phyloP scores from a whole-genome alignment of 1,140 invertebrate genomes.

The Pachyrhynchus sulphureomaculatus region DNA sequence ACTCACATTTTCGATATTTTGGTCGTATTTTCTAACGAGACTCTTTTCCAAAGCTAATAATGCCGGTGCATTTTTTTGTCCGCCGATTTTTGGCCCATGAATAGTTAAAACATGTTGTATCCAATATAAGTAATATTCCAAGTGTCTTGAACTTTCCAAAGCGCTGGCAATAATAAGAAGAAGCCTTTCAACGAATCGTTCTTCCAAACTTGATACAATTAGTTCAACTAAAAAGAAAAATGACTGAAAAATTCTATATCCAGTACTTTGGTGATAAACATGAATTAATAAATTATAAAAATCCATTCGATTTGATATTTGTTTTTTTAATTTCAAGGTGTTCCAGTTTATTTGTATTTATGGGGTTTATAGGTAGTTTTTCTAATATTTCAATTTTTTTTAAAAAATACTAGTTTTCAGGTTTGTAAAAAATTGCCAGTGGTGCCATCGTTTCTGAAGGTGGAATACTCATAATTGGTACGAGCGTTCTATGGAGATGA shows the following conservation, averaged over 20 bases:
- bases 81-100: conserved; percentile 56
- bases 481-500: too few species aligned
- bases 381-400: too few species aligned
- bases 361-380: too few species aligned
- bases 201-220: conserved; percentile 66
- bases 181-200: conserved; percentile 74
- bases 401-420: too few species aligned
- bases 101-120: conserved; percentile 53
- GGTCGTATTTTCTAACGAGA: conserved; percentile 75
- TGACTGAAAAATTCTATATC: conserved; percentile 17
- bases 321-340: too few species aligned
- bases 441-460: too few species aligned
- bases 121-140: conserved; percentile 90
- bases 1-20: conserved; percentile 85
- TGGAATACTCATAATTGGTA: too few species aligned
- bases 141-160: conserved; percentile 74
- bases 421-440: too few species aligned
- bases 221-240: conserved; percentile 69
- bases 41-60: conserved; percentile 79
- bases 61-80: conserved; percentile 58
- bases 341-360: too few species aligned
- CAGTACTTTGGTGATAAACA: too few species aligned
- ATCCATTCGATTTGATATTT: too few species aligned
- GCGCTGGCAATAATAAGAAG: conserved; percentile 68
- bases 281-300: too few species aligned